phyloP scores from a whole-genome alignment of 2,113 vertebrate genomes.

The Rattus norvegicus region DNA sequence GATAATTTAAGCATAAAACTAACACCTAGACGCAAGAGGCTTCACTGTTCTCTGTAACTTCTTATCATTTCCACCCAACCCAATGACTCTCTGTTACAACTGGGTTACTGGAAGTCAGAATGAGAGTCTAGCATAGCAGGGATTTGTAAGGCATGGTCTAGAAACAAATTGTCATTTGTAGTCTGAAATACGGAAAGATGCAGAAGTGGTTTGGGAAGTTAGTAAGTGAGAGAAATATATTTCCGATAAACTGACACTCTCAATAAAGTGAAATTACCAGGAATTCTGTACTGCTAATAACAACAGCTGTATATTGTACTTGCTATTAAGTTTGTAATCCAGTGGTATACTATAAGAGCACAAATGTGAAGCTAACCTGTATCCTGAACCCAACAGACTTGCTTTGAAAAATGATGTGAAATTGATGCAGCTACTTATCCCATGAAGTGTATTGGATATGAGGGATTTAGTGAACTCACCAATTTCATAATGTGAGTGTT shows the following conservation, averaged over 20 bases:
- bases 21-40: background rate
- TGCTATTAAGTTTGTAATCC: background rate
- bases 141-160: background rate
- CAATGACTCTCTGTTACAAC: accelerated
- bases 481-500: background rate
- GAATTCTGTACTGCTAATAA: background rate
- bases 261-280: background rate
- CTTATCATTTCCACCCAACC: accelerated
- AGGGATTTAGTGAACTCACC: background rate
- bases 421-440: background rate
- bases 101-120: background rate
- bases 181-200: background rate
- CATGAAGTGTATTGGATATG: background rate
- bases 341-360: background rate
- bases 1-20: background rate
- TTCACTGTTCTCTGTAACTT: background rate
- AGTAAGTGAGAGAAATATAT: background rate
- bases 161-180: background rate
- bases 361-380: background rate
- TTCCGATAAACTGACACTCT: background rate
- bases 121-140: background rate
- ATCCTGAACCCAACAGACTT: background rate
- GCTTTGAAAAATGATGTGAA: background rate
- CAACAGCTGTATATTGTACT: background rate
- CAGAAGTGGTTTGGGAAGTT: background rate